Base-by-base conservation (phyloP, 1,140 invertebrate species). In the Panulirus ornatus region DNA sequence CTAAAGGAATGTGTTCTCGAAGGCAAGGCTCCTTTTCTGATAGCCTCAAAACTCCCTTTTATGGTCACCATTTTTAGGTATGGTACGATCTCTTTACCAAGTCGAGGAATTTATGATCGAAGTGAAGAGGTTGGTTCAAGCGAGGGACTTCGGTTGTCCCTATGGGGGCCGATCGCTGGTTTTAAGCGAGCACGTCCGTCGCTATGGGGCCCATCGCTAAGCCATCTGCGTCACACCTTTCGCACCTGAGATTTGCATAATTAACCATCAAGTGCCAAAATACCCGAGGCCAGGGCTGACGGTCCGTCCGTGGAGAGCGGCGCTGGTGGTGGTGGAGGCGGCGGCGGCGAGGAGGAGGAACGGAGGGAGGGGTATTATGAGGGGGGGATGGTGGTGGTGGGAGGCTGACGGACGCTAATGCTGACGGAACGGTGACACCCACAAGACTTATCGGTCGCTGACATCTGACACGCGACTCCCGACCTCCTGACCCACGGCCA, bases 351-450 rank as follows among this genome's bases (percentile, higher is more conserved):
- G n/a, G n/a, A n/a, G n/a, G n/a, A n/a, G n/a, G n/a, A n/a, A n/a
- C n/a, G n/a, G n/a, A n/a, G n/a, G n/a, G n/a, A n/a, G n/a, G 30
- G 73, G 84, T 78, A 78, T 79, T 87, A 87, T 78, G 84, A 79
- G 84, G 27, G 75, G n/a, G n/a, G n/a, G n/a, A n/a, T n/a, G n/a
- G n/a, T n/a, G n/a, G n/a, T n/a, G n/a, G 66, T 27, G 66, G 78
- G 79, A 73, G 78, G 66, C 76, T 83, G 87, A 89, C 87, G 87
- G 87, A 89, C 87, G 87, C 87, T 89, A 89, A 89, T 89, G 87
- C 87, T 89, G 87, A 89, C 87, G 87, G 87, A 89, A 89, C 87
- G 87, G 78, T 89, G 87, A 89, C 87, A 89, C 54, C 87, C 87
- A 83, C 87, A 89, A 78, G 87, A 89, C 87, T 89, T 89, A 89